Evolutionary conservation across 1,140 invertebrate species (phyloP).

Genomic region (Caerostris extrusa): DNA sequence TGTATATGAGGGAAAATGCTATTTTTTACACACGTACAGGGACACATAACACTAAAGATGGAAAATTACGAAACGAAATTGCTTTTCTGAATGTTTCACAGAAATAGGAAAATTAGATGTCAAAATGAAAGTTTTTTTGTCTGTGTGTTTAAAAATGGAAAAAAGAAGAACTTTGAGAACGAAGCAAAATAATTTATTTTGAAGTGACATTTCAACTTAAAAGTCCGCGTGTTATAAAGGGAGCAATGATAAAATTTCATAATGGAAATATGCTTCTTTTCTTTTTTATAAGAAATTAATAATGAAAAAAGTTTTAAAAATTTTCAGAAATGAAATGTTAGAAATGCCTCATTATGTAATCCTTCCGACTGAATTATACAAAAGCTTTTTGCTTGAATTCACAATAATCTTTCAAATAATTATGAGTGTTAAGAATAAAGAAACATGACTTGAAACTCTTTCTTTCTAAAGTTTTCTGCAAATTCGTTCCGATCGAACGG

Average conservation of each 20-base stretch:
- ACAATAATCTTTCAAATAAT: too few species aligned
- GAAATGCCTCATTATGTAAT: too few species aligned
- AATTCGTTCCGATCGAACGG: too few species aligned
- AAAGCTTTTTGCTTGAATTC: too few species aligned
- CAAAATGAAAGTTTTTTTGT: neutral
- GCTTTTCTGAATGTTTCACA: neutral
- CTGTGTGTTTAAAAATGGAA: neutral
- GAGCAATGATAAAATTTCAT: neutral
- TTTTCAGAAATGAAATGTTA: too few species aligned
- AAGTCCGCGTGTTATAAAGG: neutral
- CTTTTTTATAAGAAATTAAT: neutral
- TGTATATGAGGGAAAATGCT: neutral
- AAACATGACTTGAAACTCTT: too few species aligned
- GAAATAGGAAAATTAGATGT: conserved; percentile 31
- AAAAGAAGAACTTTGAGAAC: neutral
- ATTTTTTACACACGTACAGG: neutral
- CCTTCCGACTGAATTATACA: too few species aligned
- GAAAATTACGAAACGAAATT: conserved; percentile 44
- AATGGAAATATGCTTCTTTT: neutral
- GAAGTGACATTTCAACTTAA: neutral
- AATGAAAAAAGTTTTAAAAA: too few species aligned
- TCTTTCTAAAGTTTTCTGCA: too few species aligned
- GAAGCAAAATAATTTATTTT: neutral
- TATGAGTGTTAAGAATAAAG: too few species aligned
- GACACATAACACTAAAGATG: neutral